Percentiles rank a stretch among this genome's conserved stretches.
Conservation (phyloP, 2,113 vertebrate genomes). For the Scalopus aquaticus region DNA sequence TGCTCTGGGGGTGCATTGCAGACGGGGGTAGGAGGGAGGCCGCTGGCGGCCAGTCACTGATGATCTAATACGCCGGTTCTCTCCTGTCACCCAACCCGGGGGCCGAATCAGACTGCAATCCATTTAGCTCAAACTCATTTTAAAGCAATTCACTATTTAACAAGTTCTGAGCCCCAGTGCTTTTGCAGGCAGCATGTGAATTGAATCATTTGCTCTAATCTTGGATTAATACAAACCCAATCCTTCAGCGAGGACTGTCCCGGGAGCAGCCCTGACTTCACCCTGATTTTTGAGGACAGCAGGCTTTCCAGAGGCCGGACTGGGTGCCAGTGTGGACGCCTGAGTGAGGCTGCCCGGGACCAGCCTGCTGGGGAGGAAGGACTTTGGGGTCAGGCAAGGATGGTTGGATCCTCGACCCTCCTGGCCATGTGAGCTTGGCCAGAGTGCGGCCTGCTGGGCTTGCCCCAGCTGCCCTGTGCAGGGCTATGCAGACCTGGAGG, state of each 20-base stretch:
- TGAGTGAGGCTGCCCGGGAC: not conserved
- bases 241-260: slow-evolving; percentile 48
- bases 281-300: not conserved
- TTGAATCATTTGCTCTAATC: slow-evolving; percentile 72
- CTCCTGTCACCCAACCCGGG: slow-evolving; percentile 44
- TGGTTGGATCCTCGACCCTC: too few species aligned
- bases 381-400: not conserved
- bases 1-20: not conserved
- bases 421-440: not conserved
- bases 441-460: not conserved
- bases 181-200: slow-evolving; percentile 47
- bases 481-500: not conserved
- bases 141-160: slow-evolving; percentile 76
- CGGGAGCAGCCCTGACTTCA: not conserved
- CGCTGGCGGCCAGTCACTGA: not conserved
- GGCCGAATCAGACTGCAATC: slow-evolving; percentile 72
- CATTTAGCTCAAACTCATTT: slow-evolving; percentile 78
- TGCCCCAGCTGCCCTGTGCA: not conserved
- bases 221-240: slow-evolving; percentile 72
- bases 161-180: slow-evolving; percentile 64
- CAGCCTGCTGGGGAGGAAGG: accelerated
- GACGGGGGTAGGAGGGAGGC: not conserved
- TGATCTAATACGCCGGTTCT: slow-evolving; percentile 55
- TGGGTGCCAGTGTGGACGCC: accelerated
- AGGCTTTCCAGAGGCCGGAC: not conserved